Conservation (phyloP, 1,140 invertebrate genomes). For the Campoletis sonorensis region DNA sequence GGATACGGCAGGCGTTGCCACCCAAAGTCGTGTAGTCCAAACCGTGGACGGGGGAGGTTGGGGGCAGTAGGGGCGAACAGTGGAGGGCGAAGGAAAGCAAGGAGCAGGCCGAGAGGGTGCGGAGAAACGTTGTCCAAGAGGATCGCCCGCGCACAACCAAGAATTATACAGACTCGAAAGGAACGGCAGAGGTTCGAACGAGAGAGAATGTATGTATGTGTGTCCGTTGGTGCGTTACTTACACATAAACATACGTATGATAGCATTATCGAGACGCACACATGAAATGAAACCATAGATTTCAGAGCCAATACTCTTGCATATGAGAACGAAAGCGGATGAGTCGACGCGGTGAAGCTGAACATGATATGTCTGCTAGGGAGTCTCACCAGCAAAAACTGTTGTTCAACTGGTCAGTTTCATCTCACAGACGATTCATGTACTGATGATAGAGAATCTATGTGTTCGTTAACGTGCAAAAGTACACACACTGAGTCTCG, state of each 20-base stretch:
- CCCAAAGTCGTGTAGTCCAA: slow-evolving; percentile 31
- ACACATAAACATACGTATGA: slow-evolving; percentile 6
- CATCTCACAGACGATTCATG: not conserved
- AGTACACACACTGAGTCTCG: slow-evolving; percentile 39
- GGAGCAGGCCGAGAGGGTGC: slow-evolving; percentile 35
- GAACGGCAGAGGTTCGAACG: not conserved
- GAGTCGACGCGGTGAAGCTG: not conserved
- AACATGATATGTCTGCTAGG: slow-evolving; percentile 7
- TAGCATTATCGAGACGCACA: slow-evolving; percentile 18
- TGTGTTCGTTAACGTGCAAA: not conserved
- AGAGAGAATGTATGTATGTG: slow-evolving; percentile 8
- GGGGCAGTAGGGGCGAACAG: not conserved
- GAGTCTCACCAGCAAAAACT: not conserved
- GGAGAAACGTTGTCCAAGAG: slow-evolving; percentile 57
- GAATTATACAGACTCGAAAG: slow-evolving; percentile 35
- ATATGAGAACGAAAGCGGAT: not conserved
- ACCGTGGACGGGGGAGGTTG: not conserved
- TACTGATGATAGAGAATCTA: not conserved
- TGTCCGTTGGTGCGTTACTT: not conserved
- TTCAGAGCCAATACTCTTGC: slow-evolving; percentile 26
- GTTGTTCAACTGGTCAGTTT: slow-evolving; percentile 12
- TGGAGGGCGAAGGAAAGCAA: slow-evolving; percentile 15
- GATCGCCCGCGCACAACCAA: slow-evolving; percentile 52
- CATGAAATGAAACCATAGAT: slow-evolving; percentile 20
- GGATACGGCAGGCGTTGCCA: slow-evolving; percentile 25